A percentile compares a stretch with the other conserved stretches of the same genome.
phyloP scores from a whole-genome alignment of 2,888 invertebrate genomes.

The Gymnoscelis rufifasciata region DNA sequence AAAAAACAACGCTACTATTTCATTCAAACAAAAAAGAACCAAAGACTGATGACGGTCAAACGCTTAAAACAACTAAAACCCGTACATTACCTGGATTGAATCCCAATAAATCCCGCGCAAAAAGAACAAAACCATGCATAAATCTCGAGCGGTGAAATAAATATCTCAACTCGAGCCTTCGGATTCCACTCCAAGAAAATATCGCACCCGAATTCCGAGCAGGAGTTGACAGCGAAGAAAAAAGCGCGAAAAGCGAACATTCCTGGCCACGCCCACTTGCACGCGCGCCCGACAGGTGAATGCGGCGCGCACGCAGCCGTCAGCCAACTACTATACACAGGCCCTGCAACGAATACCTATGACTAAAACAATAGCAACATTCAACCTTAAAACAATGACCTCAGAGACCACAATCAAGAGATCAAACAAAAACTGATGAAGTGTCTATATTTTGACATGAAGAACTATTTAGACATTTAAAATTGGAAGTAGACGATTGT shows the following conservation, averaged over 20 bases:
- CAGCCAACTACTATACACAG: background rate
- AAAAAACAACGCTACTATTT: background rate
- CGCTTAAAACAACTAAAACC: constrained; percentile 19
- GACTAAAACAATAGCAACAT: constrained; percentile 1
- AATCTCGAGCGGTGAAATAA: constrained; percentile 61
- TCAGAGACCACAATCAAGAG: background rate
- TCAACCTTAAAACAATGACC: background rate
- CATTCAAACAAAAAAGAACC: constrained; percentile 3
- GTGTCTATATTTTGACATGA: too few relatives aligned
- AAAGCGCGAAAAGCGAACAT: constrained; percentile 57
- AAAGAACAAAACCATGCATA: constrained; percentile 44
- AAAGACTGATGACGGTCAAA: constrained; percentile 19
- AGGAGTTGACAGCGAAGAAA: constrained; percentile 53
- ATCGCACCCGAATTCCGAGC: constrained; percentile 76
- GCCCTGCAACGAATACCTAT: background rate
- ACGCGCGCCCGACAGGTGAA: constrained; percentile 72
- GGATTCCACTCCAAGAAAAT: constrained; percentile 73
- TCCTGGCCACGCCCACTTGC: constrained; percentile 68
- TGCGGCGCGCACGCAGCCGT: constrained; percentile 48
- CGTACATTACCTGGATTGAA: constrained; percentile 56
- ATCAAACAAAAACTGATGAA: background rate
- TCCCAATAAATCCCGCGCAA: constrained; percentile 58
- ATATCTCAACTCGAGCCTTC: constrained; percentile 69
- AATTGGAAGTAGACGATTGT: background rate
- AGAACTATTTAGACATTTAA: background rate